phyloP scores from a whole-genome alignment of 2,888 invertebrate species.

The Aspidapion aeneum region DNA sequence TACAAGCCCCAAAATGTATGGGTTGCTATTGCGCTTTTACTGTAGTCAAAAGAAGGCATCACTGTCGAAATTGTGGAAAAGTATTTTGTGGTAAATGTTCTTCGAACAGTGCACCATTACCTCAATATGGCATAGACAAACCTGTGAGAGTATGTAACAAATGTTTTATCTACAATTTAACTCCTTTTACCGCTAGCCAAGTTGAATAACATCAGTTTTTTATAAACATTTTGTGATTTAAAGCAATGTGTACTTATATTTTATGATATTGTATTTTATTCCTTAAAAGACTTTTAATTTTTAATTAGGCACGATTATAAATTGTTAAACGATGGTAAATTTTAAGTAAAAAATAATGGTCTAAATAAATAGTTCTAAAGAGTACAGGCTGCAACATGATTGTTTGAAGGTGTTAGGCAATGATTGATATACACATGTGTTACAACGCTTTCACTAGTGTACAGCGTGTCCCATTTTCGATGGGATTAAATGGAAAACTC shows the following conservation, averaged over 20 bases:
- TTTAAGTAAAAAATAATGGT: too few relatives aligned
- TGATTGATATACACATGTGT: too few relatives aligned
- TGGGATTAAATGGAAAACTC: too few relatives aligned
- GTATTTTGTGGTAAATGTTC: constrained; percentile 95
- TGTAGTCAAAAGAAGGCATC: constrained; percentile 91
- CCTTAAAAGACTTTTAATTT: neutral
- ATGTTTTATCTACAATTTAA: constrained; percentile 74
- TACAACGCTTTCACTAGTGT: too few relatives aligned
- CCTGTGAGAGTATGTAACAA: constrained; percentile 93
- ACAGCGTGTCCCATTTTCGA: too few relatives aligned
- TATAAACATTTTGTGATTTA: neutral
- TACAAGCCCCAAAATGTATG: constrained; percentile 89
- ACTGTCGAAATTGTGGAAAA: constrained; percentile 96
- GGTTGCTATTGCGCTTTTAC: constrained; percentile 91
- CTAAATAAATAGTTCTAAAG: too few relatives aligned
- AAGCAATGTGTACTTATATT: neutral
- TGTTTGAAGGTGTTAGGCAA: too few relatives aligned
- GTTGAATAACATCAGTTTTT: neutral
- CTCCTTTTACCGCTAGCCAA: constrained; percentile 48
- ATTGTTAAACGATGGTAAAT: too few relatives aligned
- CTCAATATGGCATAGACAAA: constrained; percentile 87
- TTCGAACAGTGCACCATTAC: constrained; percentile 87
- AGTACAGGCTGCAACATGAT: too few relatives aligned
- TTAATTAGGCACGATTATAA: too few relatives aligned
- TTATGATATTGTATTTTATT: neutral